Percentiles rank a stretch among this genome's conserved stretches.
Conservation (phyloP, 2,888 invertebrate genomes). For the Papilio protenor region DNA sequence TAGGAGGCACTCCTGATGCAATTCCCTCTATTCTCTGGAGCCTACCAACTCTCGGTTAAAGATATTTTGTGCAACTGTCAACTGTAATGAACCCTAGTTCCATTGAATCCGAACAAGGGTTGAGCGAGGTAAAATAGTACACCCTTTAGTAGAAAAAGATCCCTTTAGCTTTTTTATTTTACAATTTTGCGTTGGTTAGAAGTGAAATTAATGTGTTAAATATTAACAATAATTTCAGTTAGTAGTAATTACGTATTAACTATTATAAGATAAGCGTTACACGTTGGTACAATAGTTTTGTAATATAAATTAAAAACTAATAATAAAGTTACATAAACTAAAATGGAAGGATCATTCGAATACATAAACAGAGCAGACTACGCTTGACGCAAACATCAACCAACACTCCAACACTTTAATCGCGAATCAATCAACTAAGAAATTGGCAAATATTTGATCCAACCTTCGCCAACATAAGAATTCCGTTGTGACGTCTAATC, state of each 20-base stretch:
- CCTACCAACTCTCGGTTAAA: constrained; percentile 43
- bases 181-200: background rate
- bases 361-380: background rate
- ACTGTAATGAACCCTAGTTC: constrained; percentile 39
- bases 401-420: constrained; percentile 12
- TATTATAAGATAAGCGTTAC: no score
- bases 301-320: background rate
- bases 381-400: background rate
- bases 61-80: constrained; percentile 48
- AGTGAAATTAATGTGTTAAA: no score
- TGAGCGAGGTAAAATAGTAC: background rate
- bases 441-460: constrained; percentile 40
- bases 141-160: background rate
- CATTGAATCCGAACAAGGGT: constrained; percentile 35
- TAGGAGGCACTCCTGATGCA: constrained; percentile 38
- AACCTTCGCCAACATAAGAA: constrained; percentile 33
- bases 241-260: background rate
- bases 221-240: background rate
- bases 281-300: background rate
- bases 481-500: constrained; percentile 48
- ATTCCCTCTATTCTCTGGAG: constrained; percentile 42
- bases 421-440: constrained; percentile 22
- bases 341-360: no score
- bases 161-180: background rate
- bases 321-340: background rate